Conservation (phyloP, 2,113 vertebrate genomes). For the Nymphicus hollandicus region DNA sequence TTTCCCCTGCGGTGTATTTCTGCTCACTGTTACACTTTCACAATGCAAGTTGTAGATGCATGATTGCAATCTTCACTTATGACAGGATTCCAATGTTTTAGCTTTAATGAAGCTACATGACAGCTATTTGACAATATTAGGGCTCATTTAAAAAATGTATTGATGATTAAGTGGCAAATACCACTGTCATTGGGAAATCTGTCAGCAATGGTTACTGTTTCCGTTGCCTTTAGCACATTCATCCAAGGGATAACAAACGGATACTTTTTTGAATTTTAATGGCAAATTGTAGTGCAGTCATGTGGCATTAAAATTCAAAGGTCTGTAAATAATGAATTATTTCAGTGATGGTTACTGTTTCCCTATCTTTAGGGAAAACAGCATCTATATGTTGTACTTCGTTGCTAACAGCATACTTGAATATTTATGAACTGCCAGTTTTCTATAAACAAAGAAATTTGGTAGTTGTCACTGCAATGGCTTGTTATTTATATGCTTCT, state of each 20-base stretch:
- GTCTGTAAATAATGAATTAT: conserved; percentile 61
- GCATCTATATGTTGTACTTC: conserved; percentile 46
- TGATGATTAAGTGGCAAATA: conserved; percentile 44
- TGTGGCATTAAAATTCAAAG: conserved; percentile 47
- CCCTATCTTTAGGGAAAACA: conserved; percentile 32
- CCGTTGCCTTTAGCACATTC: conserved; percentile 15
- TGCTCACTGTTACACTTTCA: background rate
- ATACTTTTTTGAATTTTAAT: conserved; percentile 51
- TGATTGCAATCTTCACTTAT: background rate
- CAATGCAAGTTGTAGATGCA: background rate
- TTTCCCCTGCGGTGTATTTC: background rate
- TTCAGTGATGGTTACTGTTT: conserved; percentile 27
- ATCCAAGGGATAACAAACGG: conserved; percentile 51
- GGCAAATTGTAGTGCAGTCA: background rate
- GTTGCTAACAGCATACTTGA: conserved; percentile 29
- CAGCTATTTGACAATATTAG: conserved; percentile 30
- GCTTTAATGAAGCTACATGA: conserved; percentile 24
- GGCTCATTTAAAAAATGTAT: background rate
- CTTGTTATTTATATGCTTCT: conserved; percentile 32
- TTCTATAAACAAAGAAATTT: conserved; percentile 18
- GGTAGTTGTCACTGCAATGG: conserved; percentile 5
- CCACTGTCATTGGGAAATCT: background rate
- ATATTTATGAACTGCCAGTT: conserved; percentile 50
- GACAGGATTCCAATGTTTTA: background rate
- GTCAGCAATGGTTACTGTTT: conserved; percentile 19